phyloP scores from a whole-genome alignment of 2,113 vertebrate genomes.

The Myrmophylax atrothorax region DNA sequence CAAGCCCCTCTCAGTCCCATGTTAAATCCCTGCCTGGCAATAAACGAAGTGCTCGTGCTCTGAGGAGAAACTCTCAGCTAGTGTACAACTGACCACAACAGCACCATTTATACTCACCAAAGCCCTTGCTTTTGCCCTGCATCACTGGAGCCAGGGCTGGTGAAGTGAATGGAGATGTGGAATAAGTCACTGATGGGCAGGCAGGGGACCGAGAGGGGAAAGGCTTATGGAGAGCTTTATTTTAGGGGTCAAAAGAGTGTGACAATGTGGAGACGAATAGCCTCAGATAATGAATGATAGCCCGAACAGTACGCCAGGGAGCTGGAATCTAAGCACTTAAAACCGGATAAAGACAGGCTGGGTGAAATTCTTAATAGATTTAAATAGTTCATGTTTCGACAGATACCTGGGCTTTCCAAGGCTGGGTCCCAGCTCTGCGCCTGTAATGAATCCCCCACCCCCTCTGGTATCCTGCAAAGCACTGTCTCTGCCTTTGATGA shows the following conservation, averaged over 20 bases:
- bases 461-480: slow-evolving; percentile 17
- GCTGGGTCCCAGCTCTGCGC: slow-evolving; percentile 61
- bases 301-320: slow-evolving; percentile 48
- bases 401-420: slow-evolving; percentile 72
- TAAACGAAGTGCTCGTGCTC: neutral
- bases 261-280: slow-evolving; percentile 68
- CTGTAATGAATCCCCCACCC: slow-evolving; percentile 65
- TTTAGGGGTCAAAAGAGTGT: slow-evolving; percentile 70
- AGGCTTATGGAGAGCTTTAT: slow-evolving; percentile 55
- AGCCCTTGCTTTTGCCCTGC: neutral
- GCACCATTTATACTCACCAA: neutral
- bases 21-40: neutral
- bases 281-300: slow-evolving; percentile 74
- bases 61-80: neutral
- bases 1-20: neutral
- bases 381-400: slow-evolving; percentile 77
- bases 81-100: neutral
- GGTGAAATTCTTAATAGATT: slow-evolving; percentile 78
- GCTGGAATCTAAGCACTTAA: slow-evolving; percentile 72
- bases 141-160: neutral
- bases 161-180: neutral
- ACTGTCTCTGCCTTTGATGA: slow-evolving; percentile 52
- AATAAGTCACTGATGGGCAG: slow-evolving; percentile 13
- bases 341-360: slow-evolving; percentile 73
- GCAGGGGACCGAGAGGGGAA: neutral